These are phyloP conservation scores for Nycticebus coucang DNA, from an alignment of 2,113 vertebrate genomes.

Conservation along the genomic window DNA sequence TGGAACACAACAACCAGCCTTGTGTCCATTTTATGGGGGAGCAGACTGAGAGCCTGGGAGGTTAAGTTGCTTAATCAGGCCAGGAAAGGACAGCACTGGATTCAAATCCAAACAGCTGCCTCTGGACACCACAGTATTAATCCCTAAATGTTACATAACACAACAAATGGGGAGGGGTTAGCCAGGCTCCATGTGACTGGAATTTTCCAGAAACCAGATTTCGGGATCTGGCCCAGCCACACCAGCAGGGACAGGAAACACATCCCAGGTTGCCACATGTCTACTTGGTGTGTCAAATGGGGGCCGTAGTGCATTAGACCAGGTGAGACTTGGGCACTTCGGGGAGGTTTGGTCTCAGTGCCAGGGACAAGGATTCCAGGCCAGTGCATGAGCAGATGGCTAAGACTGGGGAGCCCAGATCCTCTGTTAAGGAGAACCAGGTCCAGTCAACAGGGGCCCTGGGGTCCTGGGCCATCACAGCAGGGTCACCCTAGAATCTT, in stretches of 20 bases:
- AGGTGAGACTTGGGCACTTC: not conserved
- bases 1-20: not conserved
- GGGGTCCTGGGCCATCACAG: not conserved
- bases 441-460: accelerated
- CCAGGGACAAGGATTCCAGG: not conserved
- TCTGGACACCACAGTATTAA: not conserved
- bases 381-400: not conserved
- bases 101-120: not conserved
- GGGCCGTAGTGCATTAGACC: not conserved
- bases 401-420: accelerated
- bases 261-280: not conserved
- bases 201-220: constrained; percentile 74
- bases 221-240: not conserved
- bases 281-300: not conserved
- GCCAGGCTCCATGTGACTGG: constrained; percentile 26
- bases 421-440: not conserved
- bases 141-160: constrained; percentile 48
- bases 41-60: not conserved
- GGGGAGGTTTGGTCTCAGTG: not conserved
- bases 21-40: not conserved
- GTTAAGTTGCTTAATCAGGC: not conserved
- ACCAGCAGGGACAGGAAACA: not conserved
- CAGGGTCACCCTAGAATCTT: not conserved
- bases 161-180: not conserved
- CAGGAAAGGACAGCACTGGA: not conserved